Evolutionary conservation across 2,797 vertebrate species (phyloP), one percentile per base, ranked within the genome.

Genomic region (Thunnus albacares): DNA sequence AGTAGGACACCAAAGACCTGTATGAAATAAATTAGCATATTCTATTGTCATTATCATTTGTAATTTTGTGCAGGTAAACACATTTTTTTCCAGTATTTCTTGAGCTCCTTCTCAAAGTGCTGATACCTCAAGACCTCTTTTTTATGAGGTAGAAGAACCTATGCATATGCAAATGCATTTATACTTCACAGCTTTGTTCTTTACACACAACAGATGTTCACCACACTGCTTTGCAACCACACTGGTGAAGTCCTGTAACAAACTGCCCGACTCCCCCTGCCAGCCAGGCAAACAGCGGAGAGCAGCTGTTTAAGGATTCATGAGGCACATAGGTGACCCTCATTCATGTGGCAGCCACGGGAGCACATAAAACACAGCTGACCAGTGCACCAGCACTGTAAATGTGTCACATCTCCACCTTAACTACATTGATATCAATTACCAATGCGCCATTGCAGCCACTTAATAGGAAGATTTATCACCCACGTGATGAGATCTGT

Each of bases 301-400:
- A 93, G 94, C 94, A 93, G 93, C 94, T 95, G 95, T 82, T 95
- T 93, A 94, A 95, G 93, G 94, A 95, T 95, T 95, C 95, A 95
- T 93, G 92, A 95, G 92, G 92, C 93, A 94, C 94, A 85, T 91
- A 94, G 93, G 91, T 94, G 92, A 95, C 93, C 93, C 94, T 94
- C 87, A 86, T 91, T 92, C 90, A 83, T 59, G 82, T 90, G 86
- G 81, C 83, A 88, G 86, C 84, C 91, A 90, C 89, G 18, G 71
- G 89, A 93, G 93, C 89, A 91, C 92, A 96, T 95, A 94, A 96
- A 96, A 91, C 92, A 93, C 90, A 89, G 93, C 92, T 94, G 94
- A 95, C 95, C 94, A 90, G 86, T 87, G 87, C 91, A 80, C 90
- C 65, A 41, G 80, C 87, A 86, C 89, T 86, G 92, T 93, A 94